phyloP scores from a whole-genome alignment of 2,797 vertebrate species.

The Ctenopoma multispine region DNA sequence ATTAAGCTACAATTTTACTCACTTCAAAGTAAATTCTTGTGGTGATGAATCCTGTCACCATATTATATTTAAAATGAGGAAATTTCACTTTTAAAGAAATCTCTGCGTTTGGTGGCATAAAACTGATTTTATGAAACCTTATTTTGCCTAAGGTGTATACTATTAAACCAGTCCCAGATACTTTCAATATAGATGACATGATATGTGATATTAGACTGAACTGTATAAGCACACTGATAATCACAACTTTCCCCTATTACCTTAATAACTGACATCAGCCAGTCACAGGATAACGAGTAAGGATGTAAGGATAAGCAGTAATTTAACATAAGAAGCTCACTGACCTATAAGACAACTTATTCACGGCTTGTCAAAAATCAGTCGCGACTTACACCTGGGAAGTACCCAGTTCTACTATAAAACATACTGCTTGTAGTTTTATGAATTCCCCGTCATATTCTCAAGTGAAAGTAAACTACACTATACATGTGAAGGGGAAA shows the following conservation, averaged over 20 bases:
- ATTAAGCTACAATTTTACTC: background rate
- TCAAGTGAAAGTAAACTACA: conserved; percentile 9
- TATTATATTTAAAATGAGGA: background rate
- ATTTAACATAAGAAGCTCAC: background rate
- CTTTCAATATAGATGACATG: background rate
- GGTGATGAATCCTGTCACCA: conserved; percentile 1
- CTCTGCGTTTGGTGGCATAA: background rate
- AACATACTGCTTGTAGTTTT: background rate
- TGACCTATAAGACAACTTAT: background rate
- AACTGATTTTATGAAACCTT: background rate
- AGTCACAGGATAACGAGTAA: too few relatives aligned
- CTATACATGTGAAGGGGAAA: conserved; percentile 1
- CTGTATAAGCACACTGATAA: background rate
- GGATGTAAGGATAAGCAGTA: background rate
- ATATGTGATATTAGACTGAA: conserved; percentile 2
- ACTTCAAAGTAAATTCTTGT: conserved; percentile 9
- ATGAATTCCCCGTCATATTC: conserved; percentile 22
- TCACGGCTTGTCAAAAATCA: background rate
- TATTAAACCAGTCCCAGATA: background rate
- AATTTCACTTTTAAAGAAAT: background rate
- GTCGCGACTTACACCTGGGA: conserved; percentile 19
- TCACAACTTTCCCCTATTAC: background rate
- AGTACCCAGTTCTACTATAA: conserved; percentile 39
- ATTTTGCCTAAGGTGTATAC: background rate
- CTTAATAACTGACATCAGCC: background rate